Conservation (phyloP, 2,797 vertebrate species). For the Simalia tracyae region DNA sequence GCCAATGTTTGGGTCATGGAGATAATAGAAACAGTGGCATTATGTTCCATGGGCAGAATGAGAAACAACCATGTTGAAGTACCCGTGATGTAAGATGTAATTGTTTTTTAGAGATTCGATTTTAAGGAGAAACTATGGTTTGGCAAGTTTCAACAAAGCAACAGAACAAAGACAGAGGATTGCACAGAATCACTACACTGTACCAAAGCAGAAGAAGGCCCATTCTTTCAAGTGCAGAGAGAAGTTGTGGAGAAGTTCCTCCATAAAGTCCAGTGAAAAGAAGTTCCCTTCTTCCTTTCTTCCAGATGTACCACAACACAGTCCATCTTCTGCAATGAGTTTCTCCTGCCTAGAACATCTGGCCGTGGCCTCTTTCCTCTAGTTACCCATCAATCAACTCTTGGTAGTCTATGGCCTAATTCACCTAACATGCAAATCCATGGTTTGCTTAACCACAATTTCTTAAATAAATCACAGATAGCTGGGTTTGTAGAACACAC, state of each 20-base stretch:
- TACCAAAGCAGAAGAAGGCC: neutral
- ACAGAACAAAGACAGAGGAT: conserved; percentile 6
- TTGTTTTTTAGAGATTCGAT: neutral
- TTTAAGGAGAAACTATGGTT: neutral
- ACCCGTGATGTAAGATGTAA: neutral
- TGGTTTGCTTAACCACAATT: no score
- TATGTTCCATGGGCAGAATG: rapidly evolving
- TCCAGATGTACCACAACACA: neutral
- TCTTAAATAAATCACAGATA: no score
- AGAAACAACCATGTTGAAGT: neutral
- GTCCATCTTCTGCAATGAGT: neutral
- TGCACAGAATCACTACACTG: conserved; percentile 27
- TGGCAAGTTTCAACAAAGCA: neutral
- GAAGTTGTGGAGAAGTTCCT: neutral
- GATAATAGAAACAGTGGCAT: neutral
- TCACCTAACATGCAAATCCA: no score
- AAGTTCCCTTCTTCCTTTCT: neutral
- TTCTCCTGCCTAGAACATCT: neutral
- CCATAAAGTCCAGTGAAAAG: neutral
- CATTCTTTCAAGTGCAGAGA: neutral
- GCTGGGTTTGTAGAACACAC: no score
- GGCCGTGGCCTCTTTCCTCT: neutral
- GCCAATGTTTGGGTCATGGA: neutral
- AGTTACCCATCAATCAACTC: neutral
- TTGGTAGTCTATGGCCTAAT: neutral